These are phyloP conservation scores for Achatina immaculata DNA, from an alignment of 1,140 invertebrate species.

Conservation along the genomic window DNA sequence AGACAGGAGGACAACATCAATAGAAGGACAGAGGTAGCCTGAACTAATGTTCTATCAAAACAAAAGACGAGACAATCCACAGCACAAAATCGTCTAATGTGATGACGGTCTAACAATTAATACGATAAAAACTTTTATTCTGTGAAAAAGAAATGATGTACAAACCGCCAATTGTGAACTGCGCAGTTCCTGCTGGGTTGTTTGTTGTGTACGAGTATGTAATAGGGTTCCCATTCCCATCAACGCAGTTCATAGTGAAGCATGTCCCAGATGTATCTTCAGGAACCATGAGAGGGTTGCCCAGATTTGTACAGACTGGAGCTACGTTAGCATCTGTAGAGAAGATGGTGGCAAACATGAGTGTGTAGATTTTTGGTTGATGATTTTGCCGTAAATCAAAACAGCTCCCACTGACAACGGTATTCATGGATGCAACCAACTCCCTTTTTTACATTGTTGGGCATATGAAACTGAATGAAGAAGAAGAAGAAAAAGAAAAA, in stretches of 20 bases:
- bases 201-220: conserved; percentile 2
- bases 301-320: neutral
- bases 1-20: no score
- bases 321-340: neutral
- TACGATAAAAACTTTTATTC: no score
- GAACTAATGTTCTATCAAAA: no score
- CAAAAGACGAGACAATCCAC: no score
- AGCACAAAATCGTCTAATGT: no score
- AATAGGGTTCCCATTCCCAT: neutral
- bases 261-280: neutral
- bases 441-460: neutral
- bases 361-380: neutral
- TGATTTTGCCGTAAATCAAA: no score
- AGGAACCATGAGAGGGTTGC: neutral
- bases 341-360: neutral
- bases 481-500: neutral
- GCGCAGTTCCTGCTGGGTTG: neutral
- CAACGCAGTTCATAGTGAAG: neutral
- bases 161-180: conserved; percentile 22
- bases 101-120: no score
- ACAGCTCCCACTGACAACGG: no score
- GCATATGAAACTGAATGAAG: no score
- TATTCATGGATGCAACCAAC: no score
- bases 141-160: no score
- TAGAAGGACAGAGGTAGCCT: no score